These are phyloP conservation scores for Amphiprion clarkii DNA, from an alignment of 2,797 vertebrate species.

Conservation along the genomic window DNA sequence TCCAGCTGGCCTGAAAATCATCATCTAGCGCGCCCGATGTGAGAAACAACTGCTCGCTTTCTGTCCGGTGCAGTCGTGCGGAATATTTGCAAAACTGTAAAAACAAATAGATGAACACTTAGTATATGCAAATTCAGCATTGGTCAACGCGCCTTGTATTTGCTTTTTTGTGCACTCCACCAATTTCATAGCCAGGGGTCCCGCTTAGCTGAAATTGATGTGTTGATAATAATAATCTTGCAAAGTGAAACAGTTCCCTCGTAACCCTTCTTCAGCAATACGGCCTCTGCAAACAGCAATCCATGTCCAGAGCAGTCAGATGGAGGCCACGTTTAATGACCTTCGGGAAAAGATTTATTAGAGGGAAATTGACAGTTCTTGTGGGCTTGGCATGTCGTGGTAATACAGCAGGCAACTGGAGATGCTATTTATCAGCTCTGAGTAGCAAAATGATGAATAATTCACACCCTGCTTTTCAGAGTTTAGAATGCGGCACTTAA, in stretches of 20 bases:
- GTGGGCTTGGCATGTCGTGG: not conserved
- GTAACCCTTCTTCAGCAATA: not conserved
- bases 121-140: not conserved
- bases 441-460: constrained; percentile 16
- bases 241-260: not conserved
- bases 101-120: constrained; percentile 1
- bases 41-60: constrained; percentile 10
- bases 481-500: not conserved
- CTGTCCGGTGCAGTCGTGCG: not conserved
- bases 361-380: constrained; percentile 9
- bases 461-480: constrained; percentile 9
- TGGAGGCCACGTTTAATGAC: constrained; percentile 20
- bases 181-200: not conserved
- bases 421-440: constrained; percentile 6
- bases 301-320: not conserved
- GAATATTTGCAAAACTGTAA: not conserved
- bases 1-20: constrained; percentile 33
- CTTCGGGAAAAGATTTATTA: constrained; percentile 24
- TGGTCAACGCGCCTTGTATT: constrained; percentile 11
- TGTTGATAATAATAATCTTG: constrained; percentile 9
- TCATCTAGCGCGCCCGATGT: constrained; percentile 1
- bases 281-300: not conserved
- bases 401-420: constrained; percentile 13
- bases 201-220: not conserved
- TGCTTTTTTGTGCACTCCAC: not conserved